Conservation (phyloP, 2,113 vertebrate species). For the mouse (Mus musculus) region DNA sequence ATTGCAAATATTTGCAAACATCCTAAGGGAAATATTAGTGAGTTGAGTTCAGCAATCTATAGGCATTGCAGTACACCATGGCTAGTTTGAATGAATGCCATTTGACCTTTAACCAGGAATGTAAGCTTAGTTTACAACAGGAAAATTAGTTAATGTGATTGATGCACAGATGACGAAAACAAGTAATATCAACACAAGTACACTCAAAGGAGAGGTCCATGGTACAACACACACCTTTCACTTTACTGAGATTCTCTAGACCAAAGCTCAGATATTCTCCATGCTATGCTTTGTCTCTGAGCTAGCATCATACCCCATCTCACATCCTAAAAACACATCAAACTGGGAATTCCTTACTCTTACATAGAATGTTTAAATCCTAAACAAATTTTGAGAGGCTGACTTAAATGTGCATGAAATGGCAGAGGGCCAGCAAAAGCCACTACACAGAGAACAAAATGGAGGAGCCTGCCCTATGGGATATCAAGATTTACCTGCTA, state of each 20-base stretch:
- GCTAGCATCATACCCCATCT: no score
- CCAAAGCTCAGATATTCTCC: neutral
- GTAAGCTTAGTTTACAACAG: slow-evolving; percentile 14
- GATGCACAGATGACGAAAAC: neutral
- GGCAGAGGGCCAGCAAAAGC: neutral
- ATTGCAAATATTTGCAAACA: neutral
- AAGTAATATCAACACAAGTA: neutral
- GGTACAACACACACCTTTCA: neutral
- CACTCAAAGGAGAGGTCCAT: neutral
- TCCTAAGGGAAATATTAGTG: neutral
- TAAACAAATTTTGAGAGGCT: neutral
- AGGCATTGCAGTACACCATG: neutral
- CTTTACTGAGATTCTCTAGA: neutral
- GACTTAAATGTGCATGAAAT: neutral
- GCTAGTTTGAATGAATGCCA: neutral
- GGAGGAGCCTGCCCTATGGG: neutral
- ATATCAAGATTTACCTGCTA: neutral
- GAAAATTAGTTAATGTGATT: neutral
- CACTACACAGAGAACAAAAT: neutral
- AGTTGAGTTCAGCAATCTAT: neutral
- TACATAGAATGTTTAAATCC: neutral
- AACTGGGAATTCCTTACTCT: neutral
- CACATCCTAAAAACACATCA: neutral
- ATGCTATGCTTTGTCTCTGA: neutral
- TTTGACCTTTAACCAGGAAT: neutral